These are phyloP conservation scores for Hoplostethus mediterraneus DNA, from an alignment of 2,797 vertebrate genomes.

Conservation along the genomic window DNA sequence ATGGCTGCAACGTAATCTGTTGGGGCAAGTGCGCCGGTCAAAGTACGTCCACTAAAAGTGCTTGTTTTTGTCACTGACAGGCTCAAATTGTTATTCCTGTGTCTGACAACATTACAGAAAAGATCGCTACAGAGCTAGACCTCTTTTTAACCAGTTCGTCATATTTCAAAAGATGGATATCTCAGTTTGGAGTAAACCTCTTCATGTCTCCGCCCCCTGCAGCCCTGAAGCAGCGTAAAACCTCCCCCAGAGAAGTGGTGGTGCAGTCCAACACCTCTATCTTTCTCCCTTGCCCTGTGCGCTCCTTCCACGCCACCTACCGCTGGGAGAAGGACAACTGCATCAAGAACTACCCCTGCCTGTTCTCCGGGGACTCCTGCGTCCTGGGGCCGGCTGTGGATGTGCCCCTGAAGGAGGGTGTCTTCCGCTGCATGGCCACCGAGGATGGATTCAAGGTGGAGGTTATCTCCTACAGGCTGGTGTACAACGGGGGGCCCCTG, in stretches of 20 bases:
- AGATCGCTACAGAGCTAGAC: too few relatives aligned
- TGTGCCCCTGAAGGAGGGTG: slow-evolving; percentile 83
- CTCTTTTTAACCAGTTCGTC: too few relatives aligned
- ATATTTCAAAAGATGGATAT: not conserved
- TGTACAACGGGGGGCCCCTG: slow-evolving; percentile 74
- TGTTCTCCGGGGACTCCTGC: slow-evolving; percentile 86
- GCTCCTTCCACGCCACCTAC: slow-evolving; percentile 87
- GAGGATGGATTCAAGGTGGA: slow-evolving; percentile 88
- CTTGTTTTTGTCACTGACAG: too few relatives aligned
- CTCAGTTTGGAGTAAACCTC: not conserved
- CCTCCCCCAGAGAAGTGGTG: slow-evolving; percentile 81
- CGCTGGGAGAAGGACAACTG: slow-evolving; percentile 88
- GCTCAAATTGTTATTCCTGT: too few relatives aligned
- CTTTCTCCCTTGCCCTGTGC: slow-evolving; percentile 86
- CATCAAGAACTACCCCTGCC: slow-evolving; percentile 83
- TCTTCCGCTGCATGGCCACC: slow-evolving; percentile 87
- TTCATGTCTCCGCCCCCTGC: slow-evolving; percentile 13
- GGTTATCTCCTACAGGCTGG: slow-evolving; percentile 86
- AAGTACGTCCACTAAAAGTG: too few relatives aligned
- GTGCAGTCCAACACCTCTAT: slow-evolving; percentile 81
- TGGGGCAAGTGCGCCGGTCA: too few relatives aligned
- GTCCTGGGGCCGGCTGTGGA: slow-evolving; percentile 81
- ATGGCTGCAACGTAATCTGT: too few relatives aligned
- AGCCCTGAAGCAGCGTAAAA: slow-evolving; percentile 81
- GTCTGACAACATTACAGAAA: too few relatives aligned